These are phyloP conservation scores for Drosophila yooni DNA, from an alignment of 2,888 invertebrate species.

Conservation along the genomic window DNA sequence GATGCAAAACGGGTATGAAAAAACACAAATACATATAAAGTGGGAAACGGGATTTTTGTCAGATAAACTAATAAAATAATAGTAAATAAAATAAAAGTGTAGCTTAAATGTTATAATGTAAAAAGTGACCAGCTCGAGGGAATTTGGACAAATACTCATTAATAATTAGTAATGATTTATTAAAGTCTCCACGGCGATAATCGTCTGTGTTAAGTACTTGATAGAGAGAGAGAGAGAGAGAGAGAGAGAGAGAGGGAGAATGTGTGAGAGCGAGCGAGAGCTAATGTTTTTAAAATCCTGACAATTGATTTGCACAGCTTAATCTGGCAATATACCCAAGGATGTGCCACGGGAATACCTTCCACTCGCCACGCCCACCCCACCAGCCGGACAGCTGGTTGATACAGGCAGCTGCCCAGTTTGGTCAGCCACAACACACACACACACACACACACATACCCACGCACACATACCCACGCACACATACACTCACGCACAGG, in stretches of 20 bases:
- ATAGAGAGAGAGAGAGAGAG: neutral
- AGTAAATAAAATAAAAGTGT: neutral
- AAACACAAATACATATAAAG: neutral
- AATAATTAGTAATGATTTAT: neutral
- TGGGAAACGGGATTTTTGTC: neutral
- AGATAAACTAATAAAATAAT: neutral
- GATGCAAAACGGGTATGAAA: too few relatives aligned
- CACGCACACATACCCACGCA: neutral
- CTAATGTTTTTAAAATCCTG: constrained; percentile 41
- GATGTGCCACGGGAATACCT: constrained; percentile 25
- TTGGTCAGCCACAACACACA: constrained; percentile 16
- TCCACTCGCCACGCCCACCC: neutral
- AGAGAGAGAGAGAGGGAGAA: neutral
- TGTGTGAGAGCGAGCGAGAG: neutral
- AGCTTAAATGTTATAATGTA: neutral
- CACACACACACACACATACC: neutral
- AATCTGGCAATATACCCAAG: constrained; percentile 27
- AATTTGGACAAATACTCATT: constrained; percentile 3
- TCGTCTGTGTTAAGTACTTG: neutral
- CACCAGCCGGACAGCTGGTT: neutral
- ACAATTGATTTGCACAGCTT: constrained; percentile 50
- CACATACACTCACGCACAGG: neutral
- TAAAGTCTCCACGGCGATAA: constrained; percentile 8
- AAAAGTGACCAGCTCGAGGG: neutral
- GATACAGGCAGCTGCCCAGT: constrained; percentile 8